These are phyloP conservation scores for Ophion slaviceki DNA, from an alignment of 2,888 invertebrate genomes.

Conservation along the genomic window DNA sequence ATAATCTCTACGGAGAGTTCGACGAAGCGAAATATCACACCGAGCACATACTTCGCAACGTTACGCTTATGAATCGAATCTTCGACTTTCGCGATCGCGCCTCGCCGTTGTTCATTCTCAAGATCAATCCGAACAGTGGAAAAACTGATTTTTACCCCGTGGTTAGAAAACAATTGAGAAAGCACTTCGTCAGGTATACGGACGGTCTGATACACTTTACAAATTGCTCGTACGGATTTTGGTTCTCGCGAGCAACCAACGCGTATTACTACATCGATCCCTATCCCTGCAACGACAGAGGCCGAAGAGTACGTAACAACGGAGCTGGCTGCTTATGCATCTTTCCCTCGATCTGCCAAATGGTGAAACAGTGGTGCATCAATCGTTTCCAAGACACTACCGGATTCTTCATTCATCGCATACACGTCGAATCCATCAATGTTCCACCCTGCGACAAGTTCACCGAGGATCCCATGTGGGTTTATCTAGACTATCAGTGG, in stretches of 20 bases:
- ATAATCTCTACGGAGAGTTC: slow-evolving; percentile 76
- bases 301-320: slow-evolving; percentile 69
- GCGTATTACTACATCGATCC: slow-evolving; percentile 81
- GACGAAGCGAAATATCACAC: slow-evolving; percentile 75
- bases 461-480: slow-evolving; percentile 81
- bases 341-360: slow-evolving; percentile 74
- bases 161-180: slow-evolving; percentile 73
- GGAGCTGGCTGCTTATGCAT: slow-evolving; percentile 77
- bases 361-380: slow-evolving; percentile 77
- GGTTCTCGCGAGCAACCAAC: slow-evolving; percentile 77
- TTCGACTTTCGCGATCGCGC: slow-evolving; percentile 80
- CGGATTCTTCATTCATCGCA: slow-evolving; percentile 80
- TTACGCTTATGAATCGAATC: slow-evolving; percentile 77
- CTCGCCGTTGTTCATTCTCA: slow-evolving; percentile 68
- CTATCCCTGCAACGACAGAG: slow-evolving; percentile 76
- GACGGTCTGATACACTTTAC: slow-evolving; percentile 80
- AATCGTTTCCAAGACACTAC: slow-evolving; percentile 76
- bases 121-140: slow-evolving; percentile 65
- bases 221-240: slow-evolving; percentile 82
- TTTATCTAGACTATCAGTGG: slow-evolving; percentile 81
- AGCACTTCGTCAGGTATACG: slow-evolving; percentile 71
- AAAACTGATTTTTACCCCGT: slow-evolving; percentile 68
- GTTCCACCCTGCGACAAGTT: slow-evolving; percentile 70
- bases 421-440: slow-evolving; percentile 79
- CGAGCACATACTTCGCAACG: slow-evolving; percentile 77